Percentiles rank a stretch among this genome's conserved stretches.
phyloP scores from a whole-genome alignment of 2,113 vertebrate genomes.

The Antechinus flavipes region DNA sequence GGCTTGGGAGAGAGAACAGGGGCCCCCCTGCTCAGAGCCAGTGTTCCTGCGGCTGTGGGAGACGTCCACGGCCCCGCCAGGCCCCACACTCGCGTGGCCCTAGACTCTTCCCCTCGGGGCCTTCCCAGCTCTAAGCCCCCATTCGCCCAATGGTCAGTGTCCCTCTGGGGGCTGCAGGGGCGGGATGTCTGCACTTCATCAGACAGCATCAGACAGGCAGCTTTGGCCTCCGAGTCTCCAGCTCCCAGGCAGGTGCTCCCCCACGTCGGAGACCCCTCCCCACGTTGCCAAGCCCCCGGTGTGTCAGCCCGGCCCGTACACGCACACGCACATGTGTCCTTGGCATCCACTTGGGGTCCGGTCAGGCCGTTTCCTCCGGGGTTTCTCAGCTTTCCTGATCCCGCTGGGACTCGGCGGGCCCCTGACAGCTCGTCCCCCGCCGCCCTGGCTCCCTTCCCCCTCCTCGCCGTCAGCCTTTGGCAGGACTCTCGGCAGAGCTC shows the following conservation, averaged over 20 bases:
- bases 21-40: too few species aligned
- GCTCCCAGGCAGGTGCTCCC: background rate
- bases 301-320: background rate
- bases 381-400: conserved; percentile 47
- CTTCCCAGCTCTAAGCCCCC: background rate
- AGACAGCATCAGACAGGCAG: too few species aligned
- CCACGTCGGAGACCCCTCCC: background rate
- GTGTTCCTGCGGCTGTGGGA: too few species aligned
- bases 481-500: conserved; percentile 39
- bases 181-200: background rate
- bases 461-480: conserved; percentile 66
- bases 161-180: too few species aligned
- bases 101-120: too few species aligned
- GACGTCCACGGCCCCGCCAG: too few species aligned
- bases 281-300: background rate
- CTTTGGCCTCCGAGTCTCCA: background rate
- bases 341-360: too few species aligned
- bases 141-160: too few species aligned
- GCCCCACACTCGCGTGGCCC: too few species aligned
- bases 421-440: conserved; percentile 30
- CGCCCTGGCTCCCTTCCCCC: conserved; percentile 65
- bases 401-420: conserved; percentile 17
- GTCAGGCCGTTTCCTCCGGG: background rate
- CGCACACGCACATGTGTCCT: too few species aligned
- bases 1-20: too few species aligned